These are phyloP conservation scores for Manis javanica DNA, from an alignment of 2,797 vertebrate genomes.

Conservation along the genomic window DNA sequence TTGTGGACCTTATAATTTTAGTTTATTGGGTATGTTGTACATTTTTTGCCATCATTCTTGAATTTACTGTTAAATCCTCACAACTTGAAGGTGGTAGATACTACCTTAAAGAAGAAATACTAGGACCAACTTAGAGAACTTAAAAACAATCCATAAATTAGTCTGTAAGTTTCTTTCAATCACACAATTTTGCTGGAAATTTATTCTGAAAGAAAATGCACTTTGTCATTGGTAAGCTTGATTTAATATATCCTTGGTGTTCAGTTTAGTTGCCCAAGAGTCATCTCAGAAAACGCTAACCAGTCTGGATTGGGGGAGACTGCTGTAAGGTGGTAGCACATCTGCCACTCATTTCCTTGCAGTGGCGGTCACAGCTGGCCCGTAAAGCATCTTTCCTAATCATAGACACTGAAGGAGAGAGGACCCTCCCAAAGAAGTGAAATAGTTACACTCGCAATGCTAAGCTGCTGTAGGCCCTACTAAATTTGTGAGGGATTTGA, in stretches of 20 bases:
- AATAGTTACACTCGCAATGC: too few relatives aligned
- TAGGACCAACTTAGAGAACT: background rate
- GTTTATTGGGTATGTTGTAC: background rate
- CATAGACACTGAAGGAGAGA: background rate
- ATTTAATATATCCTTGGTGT: background rate
- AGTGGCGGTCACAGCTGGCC: background rate
- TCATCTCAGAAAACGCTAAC: background rate
- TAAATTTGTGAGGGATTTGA: background rate
- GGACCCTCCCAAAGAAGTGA: background rate
- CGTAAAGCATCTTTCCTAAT: background rate
- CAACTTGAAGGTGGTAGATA: background rate
- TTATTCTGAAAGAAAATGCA: background rate
- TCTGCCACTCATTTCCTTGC: background rate
- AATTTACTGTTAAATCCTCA: constrained; percentile 14
- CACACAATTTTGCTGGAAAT: background rate
- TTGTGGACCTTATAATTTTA: background rate
- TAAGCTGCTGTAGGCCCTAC: background rate
- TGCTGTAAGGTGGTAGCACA: fast-evolving
- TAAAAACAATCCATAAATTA: constrained; percentile 16
- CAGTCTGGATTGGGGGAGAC: background rate
- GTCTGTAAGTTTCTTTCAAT: constrained; percentile 24
- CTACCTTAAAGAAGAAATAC: constrained; percentile 12
- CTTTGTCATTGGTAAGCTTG: background rate
- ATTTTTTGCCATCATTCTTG: background rate
- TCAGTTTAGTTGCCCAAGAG: background rate